Percentiles rank a stretch among this genome's conserved stretches.
Conservation (phyloP, 2,888 invertebrate genomes). For the Cremastobaeus sp. region DNA sequence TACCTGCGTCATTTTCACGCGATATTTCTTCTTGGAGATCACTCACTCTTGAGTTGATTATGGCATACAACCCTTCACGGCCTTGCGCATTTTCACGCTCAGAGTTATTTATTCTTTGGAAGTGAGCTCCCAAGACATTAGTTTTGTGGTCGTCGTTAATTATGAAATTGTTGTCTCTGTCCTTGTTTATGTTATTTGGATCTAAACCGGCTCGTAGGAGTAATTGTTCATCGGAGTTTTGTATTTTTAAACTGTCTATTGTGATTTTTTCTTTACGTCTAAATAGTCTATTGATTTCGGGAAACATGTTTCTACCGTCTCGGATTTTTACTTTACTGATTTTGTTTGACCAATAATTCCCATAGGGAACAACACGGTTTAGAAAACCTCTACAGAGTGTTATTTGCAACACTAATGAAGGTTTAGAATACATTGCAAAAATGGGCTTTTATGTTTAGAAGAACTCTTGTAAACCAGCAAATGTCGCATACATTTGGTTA, state of each 20-base stretch:
- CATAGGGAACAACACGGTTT: too few species aligned
- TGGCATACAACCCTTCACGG: neutral
- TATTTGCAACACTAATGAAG: too few species aligned
- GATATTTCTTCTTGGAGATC: neutral
- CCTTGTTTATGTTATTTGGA: neutral
- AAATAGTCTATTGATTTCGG: slow-evolving; percentile 41
- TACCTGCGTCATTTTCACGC: neutral
- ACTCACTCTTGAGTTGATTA: neutral
- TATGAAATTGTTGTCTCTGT: neutral
- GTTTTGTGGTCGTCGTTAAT: slow-evolving; percentile 1
- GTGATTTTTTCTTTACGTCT: slow-evolving; percentile 12
- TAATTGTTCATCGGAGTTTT: neutral
- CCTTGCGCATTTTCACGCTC: neutral
- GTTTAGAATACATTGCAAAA: too few species aligned
- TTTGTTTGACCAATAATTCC: slow-evolving; percentile 29
- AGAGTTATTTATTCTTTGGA: slow-evolving; percentile 7
- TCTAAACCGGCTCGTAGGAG: neutral
- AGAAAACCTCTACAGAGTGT: too few species aligned
- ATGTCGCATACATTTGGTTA: too few species aligned
- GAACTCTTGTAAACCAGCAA: too few species aligned
- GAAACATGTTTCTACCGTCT: slow-evolving; percentile 33
- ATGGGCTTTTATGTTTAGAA: too few species aligned
- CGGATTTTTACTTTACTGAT: slow-evolving; percentile 12
- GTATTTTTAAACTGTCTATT: slow-evolving; percentile 8
- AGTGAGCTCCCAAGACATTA: neutral